These are phyloP conservation scores for Cathartes aura DNA, from an alignment of 2,113 vertebrate species.

Conservation along the genomic window DNA sequence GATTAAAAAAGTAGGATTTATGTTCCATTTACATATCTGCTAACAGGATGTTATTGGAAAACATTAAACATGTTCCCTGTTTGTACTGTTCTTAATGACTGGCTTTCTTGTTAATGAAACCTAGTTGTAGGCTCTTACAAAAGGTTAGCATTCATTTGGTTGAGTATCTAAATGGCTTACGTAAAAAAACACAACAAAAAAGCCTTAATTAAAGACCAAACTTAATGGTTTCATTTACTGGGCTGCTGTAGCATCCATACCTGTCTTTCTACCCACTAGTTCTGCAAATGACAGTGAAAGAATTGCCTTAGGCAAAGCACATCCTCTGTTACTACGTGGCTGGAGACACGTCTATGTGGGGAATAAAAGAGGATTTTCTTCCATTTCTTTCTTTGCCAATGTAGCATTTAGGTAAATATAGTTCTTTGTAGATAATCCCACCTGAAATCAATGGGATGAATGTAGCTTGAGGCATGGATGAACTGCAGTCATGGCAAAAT, in stretches of 20 bases:
- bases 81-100: neutral
- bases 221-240: neutral
- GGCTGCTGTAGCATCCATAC: neutral
- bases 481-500: neutral
- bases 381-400: neutral
- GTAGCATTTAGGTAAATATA: neutral
- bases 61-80: neutral
- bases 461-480: neutral
- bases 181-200: neutral
- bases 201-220: neutral
- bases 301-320: neutral
- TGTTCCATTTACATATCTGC: neutral
- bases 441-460: neutral
- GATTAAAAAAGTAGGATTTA: neutral
- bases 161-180: neutral
- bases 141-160: neutral
- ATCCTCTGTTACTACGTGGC: neutral
- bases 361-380: neutral
- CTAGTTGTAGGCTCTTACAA: neutral
- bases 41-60: neutral
- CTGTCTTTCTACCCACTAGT: neutral
- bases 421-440: neutral
- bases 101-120: neutral
- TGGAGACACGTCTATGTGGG: neutral
- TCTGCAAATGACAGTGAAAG: neutral